These are phyloP conservation scores for Ophion ventricosus DNA, from an alignment of 2,888 invertebrate genomes.

Conservation along the genomic window DNA sequence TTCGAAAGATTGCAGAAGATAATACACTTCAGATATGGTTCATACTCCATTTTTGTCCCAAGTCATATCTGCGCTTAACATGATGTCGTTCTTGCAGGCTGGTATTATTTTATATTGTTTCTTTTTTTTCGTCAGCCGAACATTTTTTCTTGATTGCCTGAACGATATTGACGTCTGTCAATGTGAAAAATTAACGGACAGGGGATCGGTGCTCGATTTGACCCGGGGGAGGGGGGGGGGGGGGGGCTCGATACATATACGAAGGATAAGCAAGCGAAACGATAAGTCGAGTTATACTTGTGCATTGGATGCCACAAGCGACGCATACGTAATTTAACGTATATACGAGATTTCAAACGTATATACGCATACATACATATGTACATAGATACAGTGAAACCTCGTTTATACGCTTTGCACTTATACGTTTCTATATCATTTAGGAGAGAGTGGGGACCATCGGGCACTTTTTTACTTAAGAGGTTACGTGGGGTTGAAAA, in stretches of 20 bases:
- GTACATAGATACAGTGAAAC: neutral
- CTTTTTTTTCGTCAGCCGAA: neutral
- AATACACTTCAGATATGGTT: neutral
- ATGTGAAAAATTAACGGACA: constrained; percentile 14
- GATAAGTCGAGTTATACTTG: constrained; percentile 52
- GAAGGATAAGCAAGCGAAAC: constrained; percentile 37
- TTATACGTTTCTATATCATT: no score
- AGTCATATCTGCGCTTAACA: neutral
- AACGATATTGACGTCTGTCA: constrained; percentile 20
- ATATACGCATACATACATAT: neutral
- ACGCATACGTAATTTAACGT: constrained; percentile 58
- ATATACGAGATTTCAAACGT: constrained; percentile 33
- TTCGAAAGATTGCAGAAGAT: neutral
- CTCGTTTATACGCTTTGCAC: no score
- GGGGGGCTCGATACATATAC: constrained; percentile 33
- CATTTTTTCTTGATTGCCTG: neutral
- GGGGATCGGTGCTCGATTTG: neutral
- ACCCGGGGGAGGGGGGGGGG: no score
- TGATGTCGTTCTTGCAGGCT: neutral
- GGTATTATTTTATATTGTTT: neutral
- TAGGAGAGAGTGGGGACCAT: no score
- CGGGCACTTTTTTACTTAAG: no score
- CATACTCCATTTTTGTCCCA: neutral
- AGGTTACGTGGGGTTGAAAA: no score
- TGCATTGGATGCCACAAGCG: constrained; percentile 63